Evolutionary conservation across 2,888 invertebrate species (phyloP), one percentile per base, ranked within the genome.

Genomic region (Phlogophora meticulosa): DNA sequence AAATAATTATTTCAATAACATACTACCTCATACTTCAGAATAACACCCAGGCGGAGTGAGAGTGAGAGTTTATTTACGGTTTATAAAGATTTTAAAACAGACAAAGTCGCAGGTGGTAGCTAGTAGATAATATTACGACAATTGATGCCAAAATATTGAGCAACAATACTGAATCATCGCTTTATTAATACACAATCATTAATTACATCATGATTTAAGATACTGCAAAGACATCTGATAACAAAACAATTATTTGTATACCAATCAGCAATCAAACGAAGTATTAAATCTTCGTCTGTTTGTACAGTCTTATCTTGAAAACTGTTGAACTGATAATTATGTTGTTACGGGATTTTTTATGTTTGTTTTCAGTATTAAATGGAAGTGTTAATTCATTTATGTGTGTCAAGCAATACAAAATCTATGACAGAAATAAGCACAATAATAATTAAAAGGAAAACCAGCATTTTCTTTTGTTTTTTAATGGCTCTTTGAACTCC

Each of bases 161-260:
- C n/a, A 46, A 24, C n/a, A 46, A 24, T 38, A 11, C 9, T 4
- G n/a, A 5, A 24, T 46, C 15, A 24, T 9, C 10, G 22, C n/a
- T 34, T 20, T 40, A 15, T 20, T 15, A 15, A 52, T 20, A 40
- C 13, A 36, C 40, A 48, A 28, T 13, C 17, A 48, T 32, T 11
- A 13, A 28, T 9, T 36, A 40, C 40, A 9, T 24, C 34, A 20
- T 24, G 32, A 64, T 22, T 13, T n/a, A 15, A 36, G 45, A 57
- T 45, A 56, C 28, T 36, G 9, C 11, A 56, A 46, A 38, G 17
- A 20, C 7, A 45, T 40, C 24, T 38, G 64, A 64, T 64, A 64
- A 38, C 13, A 2, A n/a, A n/a, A 22, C 7, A 13, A n/a, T 36
- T 20, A 36, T 24, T 46, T 66, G 7, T 66, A 55, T 55, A 15